Evolutionary conservation across 1,140 invertebrate genomes (phyloP).

Genomic region (Nymphalis io): DNA sequence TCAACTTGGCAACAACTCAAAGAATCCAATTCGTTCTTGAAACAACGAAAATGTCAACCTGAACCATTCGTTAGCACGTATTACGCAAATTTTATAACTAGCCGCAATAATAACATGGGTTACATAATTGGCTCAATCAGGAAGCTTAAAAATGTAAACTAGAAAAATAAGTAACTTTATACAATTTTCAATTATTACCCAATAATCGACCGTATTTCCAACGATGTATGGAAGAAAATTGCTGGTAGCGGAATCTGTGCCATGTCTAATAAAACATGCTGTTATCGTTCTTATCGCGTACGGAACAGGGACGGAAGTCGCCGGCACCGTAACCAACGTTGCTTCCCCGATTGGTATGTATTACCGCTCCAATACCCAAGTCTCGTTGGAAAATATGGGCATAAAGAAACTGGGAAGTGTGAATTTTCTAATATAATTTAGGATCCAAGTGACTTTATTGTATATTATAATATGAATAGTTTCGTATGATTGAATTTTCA

Average conservation of each 20-base stretch:
- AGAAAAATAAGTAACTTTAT: neutral
- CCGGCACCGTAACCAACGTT: constrained; percentile 1
- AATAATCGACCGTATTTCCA: neutral
- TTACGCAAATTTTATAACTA: neutral
- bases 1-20: constrained; percentile 4
- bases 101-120: neutral
- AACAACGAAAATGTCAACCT: constrained; percentile 6
- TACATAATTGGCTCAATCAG: constrained; percentile 1
- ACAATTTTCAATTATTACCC: too few species aligned
- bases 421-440: constrained; percentile 8
- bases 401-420: constrained; percentile 17
- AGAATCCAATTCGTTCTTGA: constrained; percentile 1
- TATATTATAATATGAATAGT: neutral
- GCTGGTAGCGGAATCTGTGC: constrained; percentile 10
- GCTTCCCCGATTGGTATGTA: constrained; percentile 29
- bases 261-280: constrained; percentile 12
- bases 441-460: neutral
- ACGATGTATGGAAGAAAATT: constrained; percentile 13
- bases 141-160: constrained; percentile 3
- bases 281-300: constrained; percentile 24
- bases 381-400: constrained; percentile 15
- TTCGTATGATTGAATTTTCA: too few species aligned
- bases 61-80: neutral
- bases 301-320: constrained; percentile 30
- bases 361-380: constrained; percentile 27